Evolutionary conservation across 1,140 invertebrate genomes (phyloP).

Genomic region (Phocides pigmalion): DNA sequence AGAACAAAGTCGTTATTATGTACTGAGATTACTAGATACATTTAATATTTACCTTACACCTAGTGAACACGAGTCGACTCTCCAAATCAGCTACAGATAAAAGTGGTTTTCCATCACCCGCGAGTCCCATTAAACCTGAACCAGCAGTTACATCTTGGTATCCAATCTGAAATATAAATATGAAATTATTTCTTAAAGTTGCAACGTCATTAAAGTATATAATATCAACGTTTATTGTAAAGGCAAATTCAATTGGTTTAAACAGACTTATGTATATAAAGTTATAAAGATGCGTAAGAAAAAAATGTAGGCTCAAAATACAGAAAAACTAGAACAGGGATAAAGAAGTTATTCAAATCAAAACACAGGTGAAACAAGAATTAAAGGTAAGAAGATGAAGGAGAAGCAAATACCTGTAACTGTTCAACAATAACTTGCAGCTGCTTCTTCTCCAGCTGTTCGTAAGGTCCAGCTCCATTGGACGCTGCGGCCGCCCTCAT

Average conservation of each 20-base stretch:
- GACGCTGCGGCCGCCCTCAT: slow-evolving; percentile 75
- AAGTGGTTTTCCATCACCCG: slow-evolving; percentile 90
- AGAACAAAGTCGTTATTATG: too few species aligned
- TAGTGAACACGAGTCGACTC: slow-evolving; percentile 92
- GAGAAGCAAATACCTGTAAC: slow-evolving; percentile 62
- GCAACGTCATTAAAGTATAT: too few species aligned
- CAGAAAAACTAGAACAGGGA: too few species aligned
- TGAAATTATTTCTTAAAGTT: slow-evolving; percentile 5
- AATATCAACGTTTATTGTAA: too few species aligned
- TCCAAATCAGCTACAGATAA: slow-evolving; percentile 92
- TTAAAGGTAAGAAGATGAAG: too few species aligned
- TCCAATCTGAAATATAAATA: slow-evolving; percentile 74
- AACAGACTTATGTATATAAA: too few species aligned
- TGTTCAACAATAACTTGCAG: slow-evolving; percentile 78
- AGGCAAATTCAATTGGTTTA: too few species aligned
- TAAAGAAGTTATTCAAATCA: too few species aligned
- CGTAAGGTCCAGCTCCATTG: slow-evolving; percentile 67
- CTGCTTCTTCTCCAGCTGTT: slow-evolving; percentile 79
- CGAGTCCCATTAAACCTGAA: slow-evolving; percentile 92
- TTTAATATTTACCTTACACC: slow-evolving; percentile 87
- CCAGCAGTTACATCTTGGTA: slow-evolving; percentile 92
- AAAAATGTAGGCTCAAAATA: too few species aligned
- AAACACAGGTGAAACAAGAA: too few species aligned
- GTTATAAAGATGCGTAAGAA: too few species aligned
- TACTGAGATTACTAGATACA: not conserved